Conservation (phyloP, 2,113 vertebrate genomes). For the Eretmochelys imbricata region DNA sequence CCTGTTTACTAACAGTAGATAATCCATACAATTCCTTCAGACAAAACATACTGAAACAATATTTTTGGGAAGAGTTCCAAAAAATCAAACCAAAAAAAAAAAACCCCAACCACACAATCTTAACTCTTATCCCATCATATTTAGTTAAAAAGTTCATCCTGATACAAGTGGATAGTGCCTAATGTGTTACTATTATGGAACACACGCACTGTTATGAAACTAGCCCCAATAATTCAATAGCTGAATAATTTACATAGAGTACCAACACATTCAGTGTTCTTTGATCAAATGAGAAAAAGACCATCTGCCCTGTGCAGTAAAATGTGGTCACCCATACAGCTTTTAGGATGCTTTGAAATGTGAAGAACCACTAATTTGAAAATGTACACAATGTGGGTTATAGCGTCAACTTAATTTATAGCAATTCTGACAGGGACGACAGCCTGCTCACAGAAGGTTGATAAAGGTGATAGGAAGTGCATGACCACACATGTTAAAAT, state of each 20-base stretch:
- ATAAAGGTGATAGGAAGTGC: not conserved
- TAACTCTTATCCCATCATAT: not conserved
- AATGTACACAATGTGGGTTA: not conserved
- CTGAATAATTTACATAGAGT: not conserved
- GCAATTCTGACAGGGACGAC: not conserved
- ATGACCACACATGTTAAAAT: not conserved
- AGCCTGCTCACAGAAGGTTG: not conserved
- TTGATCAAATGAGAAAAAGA: not conserved
- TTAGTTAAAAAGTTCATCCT: not conserved
- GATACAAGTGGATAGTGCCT: not conserved
- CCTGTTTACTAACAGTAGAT: not conserved
- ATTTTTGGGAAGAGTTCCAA: not conserved
- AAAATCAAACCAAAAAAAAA: not conserved
- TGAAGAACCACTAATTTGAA: no score
- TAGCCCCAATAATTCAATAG: not conserved
- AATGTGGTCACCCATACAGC: not conserved
- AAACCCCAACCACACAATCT: not conserved
- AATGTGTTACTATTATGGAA: not conserved
- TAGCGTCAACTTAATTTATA: not conserved
- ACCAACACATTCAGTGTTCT: not conserved
- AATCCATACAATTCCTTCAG: not conserved
- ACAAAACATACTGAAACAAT: not conserved
- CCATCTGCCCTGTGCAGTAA: not conserved
- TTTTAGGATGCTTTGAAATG: not conserved
- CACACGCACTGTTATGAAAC: not conserved